Percentiles rank a stretch among this genome's conserved stretches.
These are phyloP conservation scores for Leptobrachium ailaonicum DNA, from an alignment of 2,113 vertebrate genomes.

Conservation along the genomic window DNA sequence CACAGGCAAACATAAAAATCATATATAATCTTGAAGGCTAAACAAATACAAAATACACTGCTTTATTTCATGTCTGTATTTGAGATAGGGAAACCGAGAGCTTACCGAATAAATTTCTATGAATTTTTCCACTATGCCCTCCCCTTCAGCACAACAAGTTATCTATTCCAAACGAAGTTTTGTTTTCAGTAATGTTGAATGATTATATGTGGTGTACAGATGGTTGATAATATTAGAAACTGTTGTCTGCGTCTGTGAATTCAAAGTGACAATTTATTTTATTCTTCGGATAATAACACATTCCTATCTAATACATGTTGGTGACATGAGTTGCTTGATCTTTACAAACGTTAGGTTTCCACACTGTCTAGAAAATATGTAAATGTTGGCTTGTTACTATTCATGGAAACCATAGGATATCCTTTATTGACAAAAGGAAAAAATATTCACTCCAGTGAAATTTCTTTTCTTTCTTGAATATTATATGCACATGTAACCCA, in stretches of 20 bases:
- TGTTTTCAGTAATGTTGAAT: not conserved
- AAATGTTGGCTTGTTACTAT: constrained; percentile 21
- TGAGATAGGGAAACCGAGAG: no score
- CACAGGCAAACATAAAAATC: no score
- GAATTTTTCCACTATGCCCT: constrained; percentile 1
- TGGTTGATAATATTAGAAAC: not conserved
- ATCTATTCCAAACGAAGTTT: constrained; percentile 7
- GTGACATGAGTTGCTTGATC: constrained; percentile 20
- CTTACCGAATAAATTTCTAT: not conserved
- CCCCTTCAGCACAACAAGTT: not conserved
- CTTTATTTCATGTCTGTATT: no score
- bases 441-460: constrained; percentile 1
- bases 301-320: constrained; percentile 1
- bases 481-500: not conserved
- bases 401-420: constrained; percentile 13
- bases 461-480: not conserved
- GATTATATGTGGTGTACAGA: not conserved
- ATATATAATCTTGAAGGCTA: no score
- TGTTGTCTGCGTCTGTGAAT: constrained; percentile 22
- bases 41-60: no score
- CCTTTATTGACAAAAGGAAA: constrained; percentile 26
- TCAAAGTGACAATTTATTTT: constrained; percentile 20
- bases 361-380: constrained; percentile 36
- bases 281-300: not conserved
- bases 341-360: not conserved